Evolutionary conservation across 2,888 invertebrate genomes (phyloP).

Genomic region (Stratiomys singularior): DNA sequence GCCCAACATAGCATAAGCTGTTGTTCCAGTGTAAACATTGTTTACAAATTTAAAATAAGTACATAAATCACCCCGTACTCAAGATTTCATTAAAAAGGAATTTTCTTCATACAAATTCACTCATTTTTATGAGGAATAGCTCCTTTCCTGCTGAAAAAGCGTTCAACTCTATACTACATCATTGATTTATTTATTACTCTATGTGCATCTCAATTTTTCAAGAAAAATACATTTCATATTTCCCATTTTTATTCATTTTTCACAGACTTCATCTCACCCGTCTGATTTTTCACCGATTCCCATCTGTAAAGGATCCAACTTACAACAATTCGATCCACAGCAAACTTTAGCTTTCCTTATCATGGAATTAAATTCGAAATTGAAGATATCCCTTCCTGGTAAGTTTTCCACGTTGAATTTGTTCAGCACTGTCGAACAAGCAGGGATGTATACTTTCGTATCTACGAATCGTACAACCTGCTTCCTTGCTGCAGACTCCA

Average conservation of each 20-base stretch:
- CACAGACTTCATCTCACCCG: background rate
- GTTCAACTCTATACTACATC: background rate
- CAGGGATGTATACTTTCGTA: no score
- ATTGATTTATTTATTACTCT: background rate
- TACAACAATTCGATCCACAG: constrained; percentile 54
- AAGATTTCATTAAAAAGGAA: no score
- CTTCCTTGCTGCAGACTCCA: background rate
- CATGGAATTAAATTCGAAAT: constrained; percentile 54
- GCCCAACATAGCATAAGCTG: no score
- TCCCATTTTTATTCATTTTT: background rate
- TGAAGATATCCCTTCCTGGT: constrained; percentile 53
- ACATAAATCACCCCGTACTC: no score
- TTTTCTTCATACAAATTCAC: no score
- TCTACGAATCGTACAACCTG: background rate
- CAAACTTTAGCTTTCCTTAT: constrained; percentile 54
- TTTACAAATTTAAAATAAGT: no score
- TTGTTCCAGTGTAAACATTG: no score
- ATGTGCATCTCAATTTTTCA: background rate
- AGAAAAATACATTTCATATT: constrained; percentile 16
- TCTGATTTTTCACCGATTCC: background rate
- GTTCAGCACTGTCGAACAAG: no score
- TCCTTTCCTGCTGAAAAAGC: background rate
- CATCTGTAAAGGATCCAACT: constrained; percentile 46
- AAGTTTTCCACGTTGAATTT: constrained; percentile 39
- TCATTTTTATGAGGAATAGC: no score